Evolutionary conservation across 1,140 invertebrate genomes (phyloP).

Genomic region (Phymastichus coffea): DNA sequence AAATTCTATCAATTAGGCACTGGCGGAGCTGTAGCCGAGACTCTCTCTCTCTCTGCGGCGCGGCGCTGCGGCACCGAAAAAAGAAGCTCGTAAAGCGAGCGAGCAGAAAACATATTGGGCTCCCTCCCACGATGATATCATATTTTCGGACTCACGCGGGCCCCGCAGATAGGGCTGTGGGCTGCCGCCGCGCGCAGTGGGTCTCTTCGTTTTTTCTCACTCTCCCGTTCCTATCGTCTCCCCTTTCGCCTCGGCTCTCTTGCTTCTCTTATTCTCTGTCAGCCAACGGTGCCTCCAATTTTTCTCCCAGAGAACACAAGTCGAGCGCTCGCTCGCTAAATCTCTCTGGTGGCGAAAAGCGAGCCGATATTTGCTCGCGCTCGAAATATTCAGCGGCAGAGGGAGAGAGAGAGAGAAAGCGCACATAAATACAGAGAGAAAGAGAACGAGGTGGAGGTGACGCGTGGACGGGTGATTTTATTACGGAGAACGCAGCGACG

Average conservation of each 20-base stretch:
- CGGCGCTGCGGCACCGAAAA: no score
- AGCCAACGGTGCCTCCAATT: conserved; percentile 22
- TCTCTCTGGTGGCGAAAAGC: conserved; percentile 13
- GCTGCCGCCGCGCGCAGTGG: no score
- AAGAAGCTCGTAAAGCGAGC: conserved; percentile 25
- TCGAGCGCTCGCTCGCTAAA: conserved; percentile 13
- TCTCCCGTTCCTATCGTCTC: neutral
- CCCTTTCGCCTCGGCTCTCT: conserved; percentile 8
- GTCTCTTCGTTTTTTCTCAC: conserved; percentile 6
- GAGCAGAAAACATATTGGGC: conserved; percentile 28
- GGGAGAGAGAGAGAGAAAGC: no score
- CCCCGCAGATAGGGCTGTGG: no score
- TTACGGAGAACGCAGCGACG: no score
- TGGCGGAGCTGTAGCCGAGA: neutral
- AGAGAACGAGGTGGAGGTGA: no score
- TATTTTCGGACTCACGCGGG: conserved; percentile 33
- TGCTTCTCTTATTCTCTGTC: neutral
- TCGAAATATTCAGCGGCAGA: conserved; percentile 23
- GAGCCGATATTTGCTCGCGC: conserved; percentile 22
- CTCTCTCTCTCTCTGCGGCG: no score
- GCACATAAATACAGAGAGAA: no score
- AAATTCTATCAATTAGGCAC: conserved; percentile 26
- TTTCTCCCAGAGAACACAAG: conserved; percentile 18
- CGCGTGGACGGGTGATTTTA: no score
- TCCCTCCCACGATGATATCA: conserved; percentile 32